Conservation (phyloP, 2,113 vertebrate species). For the Xiphophorus hellerii region DNA sequence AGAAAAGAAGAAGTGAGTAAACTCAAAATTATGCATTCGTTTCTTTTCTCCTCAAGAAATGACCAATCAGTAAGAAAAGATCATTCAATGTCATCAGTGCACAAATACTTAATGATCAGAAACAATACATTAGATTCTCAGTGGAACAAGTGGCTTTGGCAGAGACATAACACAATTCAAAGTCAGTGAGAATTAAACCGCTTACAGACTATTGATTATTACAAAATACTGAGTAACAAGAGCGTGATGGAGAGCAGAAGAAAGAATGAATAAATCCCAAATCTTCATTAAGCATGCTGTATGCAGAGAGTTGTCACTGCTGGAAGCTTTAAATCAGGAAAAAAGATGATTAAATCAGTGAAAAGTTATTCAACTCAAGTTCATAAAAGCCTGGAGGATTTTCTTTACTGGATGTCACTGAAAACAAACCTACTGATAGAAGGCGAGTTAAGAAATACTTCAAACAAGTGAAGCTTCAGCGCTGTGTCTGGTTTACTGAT, state of each 20-base stretch:
- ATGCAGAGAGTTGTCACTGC: not conserved
- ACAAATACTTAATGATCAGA: constrained; percentile 31
- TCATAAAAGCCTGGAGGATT: constrained; percentile 4
- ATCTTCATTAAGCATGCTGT: not conserved
- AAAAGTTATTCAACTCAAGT: constrained; percentile 2
- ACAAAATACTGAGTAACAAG: not conserved
- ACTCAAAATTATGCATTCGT: constrained; percentile 46
- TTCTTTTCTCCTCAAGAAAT: constrained; percentile 20
- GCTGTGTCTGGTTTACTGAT: not conserved
- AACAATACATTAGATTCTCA: constrained; percentile 28
- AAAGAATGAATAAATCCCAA: constrained; percentile 11
- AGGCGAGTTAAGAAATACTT: not conserved
- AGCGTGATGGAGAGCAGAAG: not conserved
- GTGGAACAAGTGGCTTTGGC: constrained; percentile 63
- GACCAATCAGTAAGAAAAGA: constrained; percentile 23
- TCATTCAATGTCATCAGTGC: constrained; percentile 48
- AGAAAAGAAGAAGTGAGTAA: constrained; percentile 45
- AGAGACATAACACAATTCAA: constrained; percentile 41
- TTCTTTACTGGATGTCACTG: not conserved
- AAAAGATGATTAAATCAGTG: not conserved
- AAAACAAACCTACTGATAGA: not conserved
- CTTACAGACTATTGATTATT: constrained; percentile 19
- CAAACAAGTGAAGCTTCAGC: not conserved
- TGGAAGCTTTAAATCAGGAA: not conserved
- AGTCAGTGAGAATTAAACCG: constrained; percentile 37